phyloP scores from a whole-genome alignment of 2,113 vertebrate species.

The Scomber scombrus region DNA sequence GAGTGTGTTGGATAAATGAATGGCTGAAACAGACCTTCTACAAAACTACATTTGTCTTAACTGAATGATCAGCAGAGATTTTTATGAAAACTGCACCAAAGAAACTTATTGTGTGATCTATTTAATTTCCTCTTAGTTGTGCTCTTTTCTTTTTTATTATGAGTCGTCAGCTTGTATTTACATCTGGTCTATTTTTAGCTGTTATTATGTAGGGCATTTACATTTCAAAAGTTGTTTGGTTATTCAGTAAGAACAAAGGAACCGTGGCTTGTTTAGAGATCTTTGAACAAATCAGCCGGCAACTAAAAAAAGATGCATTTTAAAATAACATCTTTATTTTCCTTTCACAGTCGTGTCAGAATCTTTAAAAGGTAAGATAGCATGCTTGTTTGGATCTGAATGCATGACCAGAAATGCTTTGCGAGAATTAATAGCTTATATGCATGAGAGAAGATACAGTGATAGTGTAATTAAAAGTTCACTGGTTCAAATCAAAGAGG shows the following conservation, averaged over 20 bases:
- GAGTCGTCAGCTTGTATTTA: slow-evolving; percentile 1
- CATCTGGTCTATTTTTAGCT: slow-evolving; percentile 28
- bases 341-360: slow-evolving; percentile 65
- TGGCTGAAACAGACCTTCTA: slow-evolving; percentile 26
- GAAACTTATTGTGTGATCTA: slow-evolving; percentile 3
- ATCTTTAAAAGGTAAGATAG: slow-evolving; percentile 69
- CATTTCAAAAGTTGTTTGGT: slow-evolving; percentile 56
- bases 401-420: not conserved
- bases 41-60: slow-evolving; percentile 23
- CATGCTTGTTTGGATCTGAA: not conserved
- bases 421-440: not conserved
- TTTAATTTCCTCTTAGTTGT: slow-evolving; percentile 35
- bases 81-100: slow-evolving; percentile 12
- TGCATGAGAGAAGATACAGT: not conserved
- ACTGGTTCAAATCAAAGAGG: not conserved
- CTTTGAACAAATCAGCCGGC: slow-evolving; percentile 8
- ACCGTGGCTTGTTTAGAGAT: slow-evolving; percentile 14
- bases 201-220: slow-evolving; percentile 42
- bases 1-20: slow-evolving; percentile 36
- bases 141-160: slow-evolving; percentile 6
- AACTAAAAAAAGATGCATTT: not conserved
- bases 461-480: not conserved
- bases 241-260: slow-evolving; percentile 45
- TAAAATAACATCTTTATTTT: slow-evolving; percentile 28
- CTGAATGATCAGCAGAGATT: slow-evolving; percentile 22